Evolutionary conservation across 1,140 invertebrate genomes (phyloP).

Genomic region (Neodiprion fabricii): DNA sequence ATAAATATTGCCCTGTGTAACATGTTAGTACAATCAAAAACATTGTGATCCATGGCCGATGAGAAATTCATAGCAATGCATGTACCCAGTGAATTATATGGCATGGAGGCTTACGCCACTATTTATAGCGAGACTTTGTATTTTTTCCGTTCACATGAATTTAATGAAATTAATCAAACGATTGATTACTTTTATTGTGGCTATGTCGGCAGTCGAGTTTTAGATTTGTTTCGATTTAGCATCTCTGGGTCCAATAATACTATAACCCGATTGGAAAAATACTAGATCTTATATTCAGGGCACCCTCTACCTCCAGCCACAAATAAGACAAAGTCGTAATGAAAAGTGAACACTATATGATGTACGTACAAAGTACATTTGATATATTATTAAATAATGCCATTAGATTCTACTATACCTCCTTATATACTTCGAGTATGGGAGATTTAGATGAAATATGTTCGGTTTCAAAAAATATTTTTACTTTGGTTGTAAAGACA

Average conservation of each 20-base stretch:
- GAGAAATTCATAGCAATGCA: neutral
- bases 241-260: no score
- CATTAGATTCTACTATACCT: neutral
- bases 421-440: neutral
- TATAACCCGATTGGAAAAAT: no score
- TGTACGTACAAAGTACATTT: neutral
- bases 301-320: no score
- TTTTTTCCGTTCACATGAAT: neutral
- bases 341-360: neutral
- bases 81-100: neutral
- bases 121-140: neutral
- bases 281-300: no score
- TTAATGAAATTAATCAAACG: neutral
- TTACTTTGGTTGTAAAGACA: no score
- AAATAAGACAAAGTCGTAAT: neutral
- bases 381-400: neutral
- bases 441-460: neutral
- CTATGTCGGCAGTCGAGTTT: no score
- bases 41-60: slow-evolving; percentile 34
- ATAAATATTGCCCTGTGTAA: slow-evolving; percentile 33
- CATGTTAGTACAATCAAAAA: slow-evolving; percentile 35
- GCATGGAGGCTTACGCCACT: neutral
- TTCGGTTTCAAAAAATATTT: no score
- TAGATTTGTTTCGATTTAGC: no score
- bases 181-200: no score